phyloP scores from a whole-genome alignment of 2,113 vertebrate species.

The Pyxicephalus adspersus region DNA sequence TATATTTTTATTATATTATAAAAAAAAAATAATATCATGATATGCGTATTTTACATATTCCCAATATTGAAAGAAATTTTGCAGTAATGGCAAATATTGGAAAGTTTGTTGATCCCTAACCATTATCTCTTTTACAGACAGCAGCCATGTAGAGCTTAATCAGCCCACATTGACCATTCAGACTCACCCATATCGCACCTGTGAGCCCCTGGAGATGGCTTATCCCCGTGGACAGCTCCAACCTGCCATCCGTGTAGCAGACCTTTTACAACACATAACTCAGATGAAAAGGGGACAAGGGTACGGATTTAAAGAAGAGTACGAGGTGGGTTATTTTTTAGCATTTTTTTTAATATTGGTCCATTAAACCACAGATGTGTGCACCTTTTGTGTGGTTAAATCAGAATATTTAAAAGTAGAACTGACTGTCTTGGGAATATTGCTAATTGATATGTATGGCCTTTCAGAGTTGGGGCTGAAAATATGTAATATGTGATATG shows the following conservation, averaged over 20 bases:
- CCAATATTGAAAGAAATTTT: no score
- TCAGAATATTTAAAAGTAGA: no score
- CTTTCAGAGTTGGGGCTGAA: no score
- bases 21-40: no score
- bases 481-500: no score
- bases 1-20: no score
- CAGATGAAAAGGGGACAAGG: conserved; percentile 98
- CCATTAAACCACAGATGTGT: no score
- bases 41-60: no score
- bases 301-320: conserved; percentile 97
- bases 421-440: no score
- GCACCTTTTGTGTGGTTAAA: no score
- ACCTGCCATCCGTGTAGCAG: conserved; percentile 93
- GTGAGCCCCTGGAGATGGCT: conserved; percentile 94
- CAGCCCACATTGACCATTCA: conserved; percentile 93
- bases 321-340: conserved; percentile 81
- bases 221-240: conserved; percentile 94
- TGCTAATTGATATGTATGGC: no score
- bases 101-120: not conserved
- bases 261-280: conserved; percentile 97
- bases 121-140: conserved; percentile 71
- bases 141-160: conserved; percentile 85
- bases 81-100: no score
- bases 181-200: conserved; percentile 91
- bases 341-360: not conserved